These are phyloP conservation scores for Theonella swinhoei DNA, from an alignment of 37 sponge, comb jelly and placozoan genomes.

Conservation along the genomic window DNA sequence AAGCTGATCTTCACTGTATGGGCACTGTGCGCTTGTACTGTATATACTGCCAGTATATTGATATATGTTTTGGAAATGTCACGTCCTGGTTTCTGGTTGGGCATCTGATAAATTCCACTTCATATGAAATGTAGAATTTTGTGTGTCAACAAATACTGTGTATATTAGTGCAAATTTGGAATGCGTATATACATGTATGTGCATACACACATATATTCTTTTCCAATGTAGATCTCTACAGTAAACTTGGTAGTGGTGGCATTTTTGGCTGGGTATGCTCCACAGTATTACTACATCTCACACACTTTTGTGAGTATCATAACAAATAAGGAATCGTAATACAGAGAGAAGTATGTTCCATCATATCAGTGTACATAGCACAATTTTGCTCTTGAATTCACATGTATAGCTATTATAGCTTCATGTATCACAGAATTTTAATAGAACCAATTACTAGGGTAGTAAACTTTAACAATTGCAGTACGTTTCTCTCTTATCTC, in stretches of 20 bases:
- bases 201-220: too few relatives aligned
- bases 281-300: constrained; percentile 52
- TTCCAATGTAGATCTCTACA: too few relatives aligned
- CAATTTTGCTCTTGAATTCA: too few relatives aligned
- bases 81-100: not conserved
- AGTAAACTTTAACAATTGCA: too few relatives aligned
- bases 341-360: not conserved
- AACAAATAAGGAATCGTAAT: not conserved
- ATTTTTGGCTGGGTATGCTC: constrained; percentile 46
- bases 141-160: not conserved
- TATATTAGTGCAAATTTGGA: not conserved
- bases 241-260: constrained; percentile 32
- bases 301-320: constrained; percentile 42
- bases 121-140: not conserved
- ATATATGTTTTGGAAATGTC: not conserved
- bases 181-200: not conserved
- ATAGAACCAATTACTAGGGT: too few relatives aligned
- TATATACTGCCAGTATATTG: not conserved
- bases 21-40: not conserved
- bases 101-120: not conserved
- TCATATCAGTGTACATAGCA: not conserved
- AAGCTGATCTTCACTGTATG: constrained; percentile 57
- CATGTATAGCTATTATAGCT: not conserved
- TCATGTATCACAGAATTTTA: not conserved
- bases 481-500: too few relatives aligned